Conservation (phyloP, 2,888 invertebrate species). For the Polydrusus pterygomalis region DNA sequence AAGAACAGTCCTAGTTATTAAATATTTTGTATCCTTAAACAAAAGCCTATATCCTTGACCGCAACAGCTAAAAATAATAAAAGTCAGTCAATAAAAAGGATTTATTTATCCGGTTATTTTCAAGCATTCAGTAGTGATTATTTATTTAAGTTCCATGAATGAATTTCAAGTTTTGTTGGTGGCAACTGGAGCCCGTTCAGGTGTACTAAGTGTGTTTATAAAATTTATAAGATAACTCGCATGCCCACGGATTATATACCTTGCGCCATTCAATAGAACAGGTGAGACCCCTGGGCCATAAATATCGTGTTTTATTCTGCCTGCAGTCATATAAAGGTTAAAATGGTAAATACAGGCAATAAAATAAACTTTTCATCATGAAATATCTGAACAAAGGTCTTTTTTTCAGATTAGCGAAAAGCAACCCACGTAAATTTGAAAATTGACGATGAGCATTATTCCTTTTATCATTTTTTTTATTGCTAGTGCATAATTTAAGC, state of each 20-base stretch:
- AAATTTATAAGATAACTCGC: constrained; percentile 56
- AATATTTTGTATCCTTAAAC: constrained; percentile 12
- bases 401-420: constrained; percentile 14
- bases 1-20: background rate
- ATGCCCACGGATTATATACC: constrained; percentile 56
- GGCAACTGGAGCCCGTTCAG: constrained; percentile 53
- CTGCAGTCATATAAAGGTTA: constrained; percentile 63
- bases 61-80: constrained; percentile 39
- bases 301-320: constrained; percentile 64
- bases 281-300: constrained; percentile 64
- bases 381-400: constrained; percentile 34
- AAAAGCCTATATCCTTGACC: constrained; percentile 18
- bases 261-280: constrained; percentile 63
- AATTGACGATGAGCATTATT: background rate
- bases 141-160: constrained; percentile 60
- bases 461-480: background rate
- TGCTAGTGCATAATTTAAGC: background rate
- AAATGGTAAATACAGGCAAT: constrained; percentile 65
- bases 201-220: constrained; percentile 56
- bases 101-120: constrained; percentile 61
- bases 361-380: constrained; percentile 65
- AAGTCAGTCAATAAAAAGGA: constrained; percentile 53
- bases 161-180: constrained; percentile 49
- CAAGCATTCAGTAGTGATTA: constrained; percentile 63
- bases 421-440: constrained; percentile 22